Conservation (phyloP, 2,888 invertebrate genomes). For the Antheraea yamamai region DNA sequence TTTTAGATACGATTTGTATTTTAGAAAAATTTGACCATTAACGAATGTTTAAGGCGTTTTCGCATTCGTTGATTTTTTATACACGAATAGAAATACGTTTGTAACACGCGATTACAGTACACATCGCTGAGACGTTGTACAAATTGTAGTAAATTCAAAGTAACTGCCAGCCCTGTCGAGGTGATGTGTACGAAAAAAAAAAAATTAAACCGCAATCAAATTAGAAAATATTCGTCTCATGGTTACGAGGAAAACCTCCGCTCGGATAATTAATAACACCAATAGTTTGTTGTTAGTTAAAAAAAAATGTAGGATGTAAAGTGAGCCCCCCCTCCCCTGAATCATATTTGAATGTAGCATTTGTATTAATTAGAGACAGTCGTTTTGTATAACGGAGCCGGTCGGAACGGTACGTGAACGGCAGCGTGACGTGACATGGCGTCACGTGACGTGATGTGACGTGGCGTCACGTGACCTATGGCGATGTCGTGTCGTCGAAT, state of each 20-base stretch:
- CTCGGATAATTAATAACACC: conserved; percentile 67
- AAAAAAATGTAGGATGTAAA: conserved; percentile 54
- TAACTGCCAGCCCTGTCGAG: conserved; percentile 27
- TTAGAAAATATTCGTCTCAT: conserved; percentile 56
- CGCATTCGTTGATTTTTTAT: conserved; percentile 48
- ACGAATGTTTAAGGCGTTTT: conserved; percentile 38
- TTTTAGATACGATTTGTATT: conserved; percentile 57
- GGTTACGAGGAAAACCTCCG: conserved; percentile 51
- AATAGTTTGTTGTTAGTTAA: conserved; percentile 70
- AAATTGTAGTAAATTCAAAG: conserved; percentile 1
- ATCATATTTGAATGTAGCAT: conserved; percentile 71
- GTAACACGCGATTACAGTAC: conserved; percentile 35
- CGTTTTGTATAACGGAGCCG: conserved; percentile 58
- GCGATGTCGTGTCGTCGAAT: conserved; percentile 59
- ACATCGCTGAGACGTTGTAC: conserved; percentile 33
- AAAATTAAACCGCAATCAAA: conserved; percentile 39
- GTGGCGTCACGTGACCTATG: background rate
- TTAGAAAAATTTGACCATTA: conserved; percentile 54
- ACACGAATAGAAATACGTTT: conserved; percentile 64
- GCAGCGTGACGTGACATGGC: conserved; percentile 23
- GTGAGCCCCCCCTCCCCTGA: conserved; percentile 54
- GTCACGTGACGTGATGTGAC: background rate
- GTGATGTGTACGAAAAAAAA: conserved; percentile 25
- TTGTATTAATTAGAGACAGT: conserved; percentile 72
- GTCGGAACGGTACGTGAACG: conserved; percentile 46